A percentile compares a stretch with the other conserved stretches of the same genome.
These are phyloP conservation scores for Ostrea edulis DNA, from an alignment of 1,140 invertebrate species.

Conservation along the genomic window DNA sequence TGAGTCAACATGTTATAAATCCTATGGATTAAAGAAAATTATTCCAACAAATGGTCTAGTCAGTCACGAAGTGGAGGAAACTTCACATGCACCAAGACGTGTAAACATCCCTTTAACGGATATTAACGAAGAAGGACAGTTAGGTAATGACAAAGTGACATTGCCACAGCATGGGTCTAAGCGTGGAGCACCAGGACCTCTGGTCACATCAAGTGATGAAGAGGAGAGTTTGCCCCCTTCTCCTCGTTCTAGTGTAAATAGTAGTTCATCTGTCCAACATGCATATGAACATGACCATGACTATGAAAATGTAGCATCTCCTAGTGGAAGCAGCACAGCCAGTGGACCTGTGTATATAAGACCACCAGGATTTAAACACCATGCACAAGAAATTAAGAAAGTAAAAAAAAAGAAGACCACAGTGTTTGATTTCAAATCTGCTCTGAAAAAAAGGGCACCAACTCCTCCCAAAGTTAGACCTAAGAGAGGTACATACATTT, in stretches of 20 bases:
- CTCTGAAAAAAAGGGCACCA: conserved; percentile 71
- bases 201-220: conserved; percentile 72
- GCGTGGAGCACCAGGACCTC: conserved; percentile 70
- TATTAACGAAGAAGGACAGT: conserved; percentile 26
- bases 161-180: conserved; percentile 65
- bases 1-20: conserved; percentile 14
- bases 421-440: conserved; percentile 64
- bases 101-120: conserved; percentile 18
- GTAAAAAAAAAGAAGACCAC: conserved; percentile 71
- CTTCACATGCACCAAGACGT: background rate
- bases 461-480: conserved; percentile 75
- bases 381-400: conserved; percentile 75
- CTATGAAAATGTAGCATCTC: conserved; percentile 76
- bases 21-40: conserved; percentile 39
- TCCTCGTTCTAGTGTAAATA: conserved; percentile 49
- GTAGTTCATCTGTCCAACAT: conserved; percentile 56
- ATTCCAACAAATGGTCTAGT: conserved; percentile 30
- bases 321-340: conserved; percentile 77
- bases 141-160: background rate
- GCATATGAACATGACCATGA: conserved; percentile 75
- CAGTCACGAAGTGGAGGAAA: conserved; percentile 10
- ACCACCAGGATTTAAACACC: conserved; percentile 77
- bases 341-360: conserved; percentile 79
- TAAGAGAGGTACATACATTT: conserved; percentile 69
- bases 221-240: conserved; percentile 59